Evolutionary conservation across 2,113 vertebrate species (phyloP).

Genomic region (Bubo bubo): DNA sequence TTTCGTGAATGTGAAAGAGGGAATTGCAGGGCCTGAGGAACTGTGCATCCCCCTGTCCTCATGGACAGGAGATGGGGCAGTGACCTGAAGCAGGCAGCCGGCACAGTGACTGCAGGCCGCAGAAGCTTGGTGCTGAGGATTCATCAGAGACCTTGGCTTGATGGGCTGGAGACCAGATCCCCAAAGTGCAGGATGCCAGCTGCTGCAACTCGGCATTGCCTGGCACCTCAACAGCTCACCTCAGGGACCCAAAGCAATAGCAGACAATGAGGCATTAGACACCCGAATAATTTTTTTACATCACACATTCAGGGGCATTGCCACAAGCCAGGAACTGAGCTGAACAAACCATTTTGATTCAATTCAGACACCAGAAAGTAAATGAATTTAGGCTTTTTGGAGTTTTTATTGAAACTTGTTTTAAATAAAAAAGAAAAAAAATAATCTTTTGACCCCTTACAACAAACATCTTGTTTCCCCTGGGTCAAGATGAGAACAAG

Average conservation of each 20-base stretch:
- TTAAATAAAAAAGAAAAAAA: no score
- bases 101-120: not conserved
- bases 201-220: not conserved
- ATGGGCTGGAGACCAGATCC: not conserved
- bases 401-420: not conserved
- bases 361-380: not conserved
- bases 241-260: not conserved
- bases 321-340: not conserved
- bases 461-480: not conserved
- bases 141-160: fast-evolving
- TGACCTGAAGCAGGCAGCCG: not conserved
- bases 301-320: fast-evolving
- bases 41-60: not conserved
- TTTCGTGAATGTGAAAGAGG: not conserved
- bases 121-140: not conserved
- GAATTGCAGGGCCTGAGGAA: not conserved
- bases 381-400: not conserved
- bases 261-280: not conserved
- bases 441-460: not conserved
- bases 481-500: not conserved
- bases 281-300: not conserved
- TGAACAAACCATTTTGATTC: not conserved
- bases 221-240: not conserved
- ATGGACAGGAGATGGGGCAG: not conserved
- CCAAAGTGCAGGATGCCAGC: not conserved